Evolutionary conservation across 2,797 vertebrate genomes (phyloP).

Genomic region (Diglossa cyanea): DNA sequence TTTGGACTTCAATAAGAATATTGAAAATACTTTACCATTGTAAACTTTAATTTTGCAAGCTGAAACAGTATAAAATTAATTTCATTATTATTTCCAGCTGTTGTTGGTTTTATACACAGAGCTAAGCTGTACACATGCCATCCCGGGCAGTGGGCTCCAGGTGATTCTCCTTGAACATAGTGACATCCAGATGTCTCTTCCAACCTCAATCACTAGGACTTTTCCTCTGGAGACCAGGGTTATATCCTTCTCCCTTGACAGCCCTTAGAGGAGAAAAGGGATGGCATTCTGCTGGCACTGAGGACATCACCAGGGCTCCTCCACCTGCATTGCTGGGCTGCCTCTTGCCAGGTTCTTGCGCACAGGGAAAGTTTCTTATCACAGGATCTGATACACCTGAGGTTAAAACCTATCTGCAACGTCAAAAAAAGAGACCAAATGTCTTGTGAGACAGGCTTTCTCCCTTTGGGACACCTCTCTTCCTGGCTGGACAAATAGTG

Average conservation of each 20-base stretch:
- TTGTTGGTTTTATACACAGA: not conserved
- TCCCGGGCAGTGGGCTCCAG: not conserved
- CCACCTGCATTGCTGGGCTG: not conserved
- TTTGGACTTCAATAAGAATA: not conserved
- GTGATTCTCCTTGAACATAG: not conserved
- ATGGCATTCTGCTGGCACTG: not conserved
- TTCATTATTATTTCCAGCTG: not conserved
- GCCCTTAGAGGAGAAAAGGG: not conserved
- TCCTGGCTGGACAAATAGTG: not conserved
- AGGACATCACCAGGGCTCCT: not conserved
- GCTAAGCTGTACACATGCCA: accelerated
- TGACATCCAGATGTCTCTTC: not conserved
- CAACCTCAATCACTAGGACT: not conserved
- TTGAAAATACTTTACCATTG: not conserved
- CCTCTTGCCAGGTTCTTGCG: not conserved
- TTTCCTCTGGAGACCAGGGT: not conserved
- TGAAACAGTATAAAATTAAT: not conserved
- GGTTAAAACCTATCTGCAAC: not conserved
- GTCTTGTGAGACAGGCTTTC: not conserved
- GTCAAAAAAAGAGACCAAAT: not conserved
- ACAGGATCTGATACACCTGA: not conserved
- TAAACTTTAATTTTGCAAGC: not conserved
- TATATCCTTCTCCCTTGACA: not conserved
- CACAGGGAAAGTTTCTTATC: accelerated
- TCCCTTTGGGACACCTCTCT: not conserved